These are phyloP conservation scores for Sylvia atricapilla DNA, from an alignment of 2,113 vertebrate species.

Conservation along the genomic window DNA sequence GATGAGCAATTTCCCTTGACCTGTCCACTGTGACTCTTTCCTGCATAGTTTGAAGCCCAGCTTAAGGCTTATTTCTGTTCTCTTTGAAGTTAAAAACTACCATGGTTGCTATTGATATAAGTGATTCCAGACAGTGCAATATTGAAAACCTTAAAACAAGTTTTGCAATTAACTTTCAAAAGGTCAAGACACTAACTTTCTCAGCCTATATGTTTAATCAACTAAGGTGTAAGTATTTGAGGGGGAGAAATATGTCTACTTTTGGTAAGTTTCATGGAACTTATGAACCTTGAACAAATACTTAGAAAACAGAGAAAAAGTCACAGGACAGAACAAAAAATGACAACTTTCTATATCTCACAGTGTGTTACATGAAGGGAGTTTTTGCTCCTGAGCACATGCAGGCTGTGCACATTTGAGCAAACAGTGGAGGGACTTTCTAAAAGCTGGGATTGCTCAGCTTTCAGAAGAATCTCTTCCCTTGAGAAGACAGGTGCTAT, in stretches of 20 bases:
- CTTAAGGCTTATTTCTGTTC: neutral
- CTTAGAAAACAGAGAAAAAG: neutral
- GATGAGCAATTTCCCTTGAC: neutral
- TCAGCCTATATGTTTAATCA: neutral
- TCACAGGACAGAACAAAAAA: neutral
- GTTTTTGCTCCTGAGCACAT: neutral
- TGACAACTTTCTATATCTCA: neutral
- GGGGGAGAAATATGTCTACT: neutral
- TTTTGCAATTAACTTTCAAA: neutral
- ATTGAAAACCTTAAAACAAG: neutral
- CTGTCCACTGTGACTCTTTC: neutral
- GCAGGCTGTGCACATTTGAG: neutral
- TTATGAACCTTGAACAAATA: neutral
- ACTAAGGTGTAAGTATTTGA: neutral
- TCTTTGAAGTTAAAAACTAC: neutral
- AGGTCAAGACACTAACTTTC: neutral
- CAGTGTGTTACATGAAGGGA: fast-evolving
- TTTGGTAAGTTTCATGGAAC: neutral
- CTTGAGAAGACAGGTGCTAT: neutral
- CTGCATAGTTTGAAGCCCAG: neutral
- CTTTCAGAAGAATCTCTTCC: neutral
- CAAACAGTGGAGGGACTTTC: neutral
- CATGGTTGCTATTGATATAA: neutral
- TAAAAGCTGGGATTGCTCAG: neutral
- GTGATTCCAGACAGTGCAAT: neutral